A percentile compares a stretch with the other conserved stretches of the same genome.
These are phyloP conservation scores for Turnix velox DNA, from an alignment of 2,113 vertebrate genomes.

Conservation along the genomic window DNA sequence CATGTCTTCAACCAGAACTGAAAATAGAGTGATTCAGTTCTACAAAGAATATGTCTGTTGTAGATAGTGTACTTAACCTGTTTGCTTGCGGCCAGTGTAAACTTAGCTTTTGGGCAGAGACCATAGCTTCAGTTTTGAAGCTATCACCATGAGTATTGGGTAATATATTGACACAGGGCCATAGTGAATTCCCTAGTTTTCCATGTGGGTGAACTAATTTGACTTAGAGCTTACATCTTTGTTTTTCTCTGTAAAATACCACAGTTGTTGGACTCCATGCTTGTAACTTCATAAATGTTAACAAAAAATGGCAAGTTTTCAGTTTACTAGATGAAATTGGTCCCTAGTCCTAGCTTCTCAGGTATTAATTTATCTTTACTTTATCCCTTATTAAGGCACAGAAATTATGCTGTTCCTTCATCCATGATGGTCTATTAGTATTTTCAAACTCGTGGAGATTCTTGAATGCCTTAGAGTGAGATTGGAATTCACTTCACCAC, in stretches of 20 bases:
- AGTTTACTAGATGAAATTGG: neutral
- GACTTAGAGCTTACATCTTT: neutral
- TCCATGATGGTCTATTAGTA: neutral
- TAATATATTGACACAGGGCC: slow-evolving; percentile 16
- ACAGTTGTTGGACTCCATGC: neutral
- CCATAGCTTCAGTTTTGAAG: slow-evolving; percentile 5
- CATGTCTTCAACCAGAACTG: neutral
- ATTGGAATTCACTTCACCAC: neutral
- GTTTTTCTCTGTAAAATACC: neutral
- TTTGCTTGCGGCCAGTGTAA: slow-evolving; percentile 42
- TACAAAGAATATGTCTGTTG: slow-evolving; percentile 5
- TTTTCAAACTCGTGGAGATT: neutral
- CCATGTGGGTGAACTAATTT: neutral
- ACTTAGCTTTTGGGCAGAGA: slow-evolving; percentile 39
- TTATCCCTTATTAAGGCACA: no score
- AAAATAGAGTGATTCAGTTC: neutral
- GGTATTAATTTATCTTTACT: neutral
- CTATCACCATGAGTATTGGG: slow-evolving; percentile 18
- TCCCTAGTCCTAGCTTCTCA: neutral
- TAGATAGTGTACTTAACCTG: slow-evolving; percentile 34
- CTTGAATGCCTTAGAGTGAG: neutral
- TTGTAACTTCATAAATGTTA: neutral
- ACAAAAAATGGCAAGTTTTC: neutral
- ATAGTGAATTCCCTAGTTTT: neutral
- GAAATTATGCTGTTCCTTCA: neutral